Evolutionary conservation across 1,140 invertebrate species (phyloP).

Genomic region (Hermatobates lingyangjiaoensis): DNA sequence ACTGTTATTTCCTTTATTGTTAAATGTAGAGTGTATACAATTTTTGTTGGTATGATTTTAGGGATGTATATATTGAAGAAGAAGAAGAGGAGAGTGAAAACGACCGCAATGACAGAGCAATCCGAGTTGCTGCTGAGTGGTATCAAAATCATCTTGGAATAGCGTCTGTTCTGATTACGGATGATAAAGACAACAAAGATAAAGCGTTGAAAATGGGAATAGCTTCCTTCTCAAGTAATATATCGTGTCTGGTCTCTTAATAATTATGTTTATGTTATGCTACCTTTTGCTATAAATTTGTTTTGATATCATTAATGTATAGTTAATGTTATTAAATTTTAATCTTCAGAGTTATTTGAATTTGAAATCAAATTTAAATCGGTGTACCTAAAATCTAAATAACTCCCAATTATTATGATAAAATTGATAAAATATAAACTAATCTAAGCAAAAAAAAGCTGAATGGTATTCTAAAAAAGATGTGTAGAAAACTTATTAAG

Average conservation of each 20-base stretch:
- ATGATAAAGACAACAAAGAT: slow-evolving; percentile 61
- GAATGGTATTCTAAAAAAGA: no score
- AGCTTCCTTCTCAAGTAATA: slow-evolving; percentile 41
- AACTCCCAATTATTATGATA: no score
- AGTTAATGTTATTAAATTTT: background rate
- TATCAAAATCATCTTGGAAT: slow-evolving; percentile 45
- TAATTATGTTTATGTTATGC: background rate
- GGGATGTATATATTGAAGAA: slow-evolving; percentile 73
- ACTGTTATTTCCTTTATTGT: background rate
- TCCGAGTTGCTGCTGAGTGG: slow-evolving; percentile 61
- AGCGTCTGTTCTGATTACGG: slow-evolving; percentile 61
- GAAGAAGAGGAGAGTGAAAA: slow-evolving; percentile 62
- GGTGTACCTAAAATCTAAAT: no score
- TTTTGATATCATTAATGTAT: background rate
- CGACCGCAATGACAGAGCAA: slow-evolving; percentile 84
- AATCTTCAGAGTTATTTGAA: no score
- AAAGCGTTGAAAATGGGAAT: slow-evolving; percentile 50
- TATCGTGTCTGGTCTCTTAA: no score
- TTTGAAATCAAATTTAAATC: no score
- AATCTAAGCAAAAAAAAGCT: no score
- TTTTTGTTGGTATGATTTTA: slow-evolving; percentile 21
- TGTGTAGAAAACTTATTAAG: no score
- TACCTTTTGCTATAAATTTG: background rate
- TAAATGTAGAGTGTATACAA: background rate
- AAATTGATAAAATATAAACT: no score